A percentile compares a stretch with the other conserved stretches of the same genome.
Conservation (phyloP, 64 coral and sea anemone species). For the Actinia tenebrosa region DNA sequence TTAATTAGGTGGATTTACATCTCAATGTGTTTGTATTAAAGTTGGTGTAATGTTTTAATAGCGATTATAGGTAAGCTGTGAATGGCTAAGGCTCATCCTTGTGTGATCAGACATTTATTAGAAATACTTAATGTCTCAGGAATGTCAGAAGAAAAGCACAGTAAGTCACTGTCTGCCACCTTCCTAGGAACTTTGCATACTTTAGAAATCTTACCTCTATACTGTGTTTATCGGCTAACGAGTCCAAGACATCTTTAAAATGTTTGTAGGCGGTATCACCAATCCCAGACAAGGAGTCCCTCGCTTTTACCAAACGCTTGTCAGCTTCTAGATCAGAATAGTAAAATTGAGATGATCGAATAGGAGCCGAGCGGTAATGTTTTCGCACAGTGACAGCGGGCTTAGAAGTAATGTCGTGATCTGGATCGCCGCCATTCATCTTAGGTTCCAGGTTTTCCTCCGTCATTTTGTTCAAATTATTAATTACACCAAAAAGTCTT, state of each 20-base stretch:
- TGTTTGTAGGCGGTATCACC: slow-evolving; percentile 11
- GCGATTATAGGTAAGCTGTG: neutral
- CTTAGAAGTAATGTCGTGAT: neutral
- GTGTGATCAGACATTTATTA: neutral
- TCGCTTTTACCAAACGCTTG: neutral
- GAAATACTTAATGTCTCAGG: neutral
- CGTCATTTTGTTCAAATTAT: neutral
- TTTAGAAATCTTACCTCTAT: slow-evolving; percentile 11
- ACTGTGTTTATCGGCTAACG: slow-evolving; percentile 13
- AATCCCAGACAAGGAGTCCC: slow-evolving; percentile 9
- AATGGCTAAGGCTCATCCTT: neutral
- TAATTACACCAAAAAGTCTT: neutral
- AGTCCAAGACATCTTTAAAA: slow-evolving; percentile 32
- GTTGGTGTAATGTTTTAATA: neutral
- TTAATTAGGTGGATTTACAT: neutral
- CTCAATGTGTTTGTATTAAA: neutral
- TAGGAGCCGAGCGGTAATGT: neutral
- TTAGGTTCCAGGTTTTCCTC: slow-evolving; percentile 11
- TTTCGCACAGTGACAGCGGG: neutral
- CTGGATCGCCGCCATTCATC: neutral
- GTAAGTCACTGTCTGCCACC: neutral
- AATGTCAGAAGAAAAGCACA: neutral
- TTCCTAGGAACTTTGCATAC: neutral
- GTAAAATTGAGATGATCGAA: neutral
- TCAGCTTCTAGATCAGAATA: slow-evolving; percentile 19